phyloP scores from a whole-genome alignment of 2,888 invertebrate species.

The Biston betularia region DNA sequence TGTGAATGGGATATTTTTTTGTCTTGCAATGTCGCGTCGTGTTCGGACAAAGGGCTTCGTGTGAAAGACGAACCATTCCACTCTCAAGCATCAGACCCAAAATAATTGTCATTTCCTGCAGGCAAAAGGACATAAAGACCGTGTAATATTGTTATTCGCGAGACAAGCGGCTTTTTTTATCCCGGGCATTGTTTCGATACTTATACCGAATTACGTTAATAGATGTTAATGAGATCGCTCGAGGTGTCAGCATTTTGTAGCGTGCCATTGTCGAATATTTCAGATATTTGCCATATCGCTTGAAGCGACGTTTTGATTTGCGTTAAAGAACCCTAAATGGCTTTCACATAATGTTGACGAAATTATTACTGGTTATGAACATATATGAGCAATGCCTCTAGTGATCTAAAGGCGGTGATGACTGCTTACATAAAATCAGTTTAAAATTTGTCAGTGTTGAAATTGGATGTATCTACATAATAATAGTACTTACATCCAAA shows the following conservation, averaged over 20 bases:
- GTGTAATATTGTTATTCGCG: constrained; percentile 49
- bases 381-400: too few species aligned
- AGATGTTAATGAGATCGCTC: constrained; percentile 60
- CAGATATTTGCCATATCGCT: constrained; percentile 32
- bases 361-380: neutral
- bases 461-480: too few species aligned
- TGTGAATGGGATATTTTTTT: constrained; percentile 80
- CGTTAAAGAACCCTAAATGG: constrained; percentile 5
- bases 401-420: too few species aligned
- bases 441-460: too few species aligned
- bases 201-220: constrained; percentile 59
- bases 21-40: constrained; percentile 64
- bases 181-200: constrained; percentile 50
- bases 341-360: constrained; percentile 16
- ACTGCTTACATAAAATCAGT: too few species aligned
- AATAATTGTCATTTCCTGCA: constrained; percentile 87
- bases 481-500: too few species aligned
- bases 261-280: constrained; percentile 32
- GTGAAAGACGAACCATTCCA: constrained; percentile 81
- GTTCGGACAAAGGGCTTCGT: constrained; percentile 75
- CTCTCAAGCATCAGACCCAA: constrained; percentile 77
- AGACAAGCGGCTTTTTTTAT: constrained; percentile 49
- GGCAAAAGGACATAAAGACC: constrained; percentile 53
- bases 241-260: constrained; percentile 47
- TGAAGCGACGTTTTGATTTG: constrained; percentile 25